Evolutionary conservation across 2,113 vertebrate genomes (phyloP).

Genomic region (Myocastor coypus): DNA sequence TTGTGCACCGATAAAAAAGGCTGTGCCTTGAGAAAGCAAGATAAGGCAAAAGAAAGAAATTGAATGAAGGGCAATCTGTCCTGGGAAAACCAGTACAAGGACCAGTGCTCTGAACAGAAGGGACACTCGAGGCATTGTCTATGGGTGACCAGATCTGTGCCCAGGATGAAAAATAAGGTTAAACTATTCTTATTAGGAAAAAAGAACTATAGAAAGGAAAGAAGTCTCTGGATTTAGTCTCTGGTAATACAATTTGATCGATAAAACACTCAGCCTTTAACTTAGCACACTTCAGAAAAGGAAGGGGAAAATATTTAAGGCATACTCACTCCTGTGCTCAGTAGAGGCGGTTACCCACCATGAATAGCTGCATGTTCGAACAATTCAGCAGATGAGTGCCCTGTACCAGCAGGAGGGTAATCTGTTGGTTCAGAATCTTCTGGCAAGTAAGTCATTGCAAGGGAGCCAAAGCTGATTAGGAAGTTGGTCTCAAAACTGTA

Average conservation of each 20-base stretch:
- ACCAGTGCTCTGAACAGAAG: not conserved
- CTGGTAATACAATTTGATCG: not conserved
- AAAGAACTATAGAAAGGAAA: constrained; percentile 3
- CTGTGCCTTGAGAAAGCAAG: not conserved
- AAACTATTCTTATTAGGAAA: not conserved
- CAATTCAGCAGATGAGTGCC: not conserved
- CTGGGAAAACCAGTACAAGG: not conserved
- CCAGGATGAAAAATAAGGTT: not conserved
- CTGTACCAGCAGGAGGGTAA: not conserved
- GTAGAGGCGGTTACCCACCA: not conserved
- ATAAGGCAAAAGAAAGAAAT: constrained; percentile 28
- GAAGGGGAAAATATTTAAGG: not conserved
- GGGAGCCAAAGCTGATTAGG: not conserved
- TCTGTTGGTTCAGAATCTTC: not conserved
- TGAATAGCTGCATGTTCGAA: not conserved
- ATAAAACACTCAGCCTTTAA: not conserved
- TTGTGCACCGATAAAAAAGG: constrained; percentile 43
- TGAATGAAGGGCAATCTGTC: not conserved
- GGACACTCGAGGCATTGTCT: constrained; percentile 41
- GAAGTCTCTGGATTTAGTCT: not conserved
- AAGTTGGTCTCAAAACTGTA: not conserved
- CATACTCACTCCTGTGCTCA: not conserved
- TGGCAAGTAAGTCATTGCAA: not conserved
- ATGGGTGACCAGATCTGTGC: not conserved
- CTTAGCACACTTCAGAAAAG: constrained; percentile 41